phyloP scores from a whole-genome alignment of 2,888 invertebrate genomes.

The Hyalella azteca region DNA sequence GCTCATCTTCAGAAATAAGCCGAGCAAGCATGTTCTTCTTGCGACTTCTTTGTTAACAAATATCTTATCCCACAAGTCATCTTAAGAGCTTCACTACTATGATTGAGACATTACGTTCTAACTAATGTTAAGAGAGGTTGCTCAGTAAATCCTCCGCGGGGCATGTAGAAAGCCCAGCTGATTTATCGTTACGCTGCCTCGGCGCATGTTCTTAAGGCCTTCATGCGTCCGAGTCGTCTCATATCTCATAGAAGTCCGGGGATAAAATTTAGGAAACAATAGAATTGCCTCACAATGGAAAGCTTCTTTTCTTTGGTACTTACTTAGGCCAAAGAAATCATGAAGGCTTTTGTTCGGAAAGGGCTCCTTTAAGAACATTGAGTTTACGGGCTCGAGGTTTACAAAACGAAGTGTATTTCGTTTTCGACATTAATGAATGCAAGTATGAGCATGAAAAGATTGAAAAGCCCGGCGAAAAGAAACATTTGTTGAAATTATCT shows the following conservation, averaged over 20 bases:
- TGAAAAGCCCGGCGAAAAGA: not conserved
- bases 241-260: conserved; percentile 23
- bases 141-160: not conserved
- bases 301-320: conserved; percentile 31
- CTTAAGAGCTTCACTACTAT: not conserved
- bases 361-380: conserved; percentile 19
- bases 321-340: conserved; percentile 27
- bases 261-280: conserved; percentile 41
- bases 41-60: not conserved
- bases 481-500: too few relatives aligned
- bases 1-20: not conserved
- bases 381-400: not conserved
- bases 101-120: conserved; percentile 30
- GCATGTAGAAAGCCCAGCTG: conserved; percentile 23
- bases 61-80: not conserved
- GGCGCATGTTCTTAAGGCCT: conserved; percentile 9
- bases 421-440: not conserved
- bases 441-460: not conserved
- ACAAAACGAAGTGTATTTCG: not conserved
- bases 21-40: conserved; percentile 5
- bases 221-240: conserved; percentile 28
- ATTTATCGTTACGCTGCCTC: not conserved
- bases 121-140: conserved; percentile 24
- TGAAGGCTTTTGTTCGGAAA: conserved; percentile 7
- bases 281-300: conserved; percentile 31